phyloP scores from a whole-genome alignment of 2,113 vertebrate species.

The Picathartes gymnocephalus region DNA sequence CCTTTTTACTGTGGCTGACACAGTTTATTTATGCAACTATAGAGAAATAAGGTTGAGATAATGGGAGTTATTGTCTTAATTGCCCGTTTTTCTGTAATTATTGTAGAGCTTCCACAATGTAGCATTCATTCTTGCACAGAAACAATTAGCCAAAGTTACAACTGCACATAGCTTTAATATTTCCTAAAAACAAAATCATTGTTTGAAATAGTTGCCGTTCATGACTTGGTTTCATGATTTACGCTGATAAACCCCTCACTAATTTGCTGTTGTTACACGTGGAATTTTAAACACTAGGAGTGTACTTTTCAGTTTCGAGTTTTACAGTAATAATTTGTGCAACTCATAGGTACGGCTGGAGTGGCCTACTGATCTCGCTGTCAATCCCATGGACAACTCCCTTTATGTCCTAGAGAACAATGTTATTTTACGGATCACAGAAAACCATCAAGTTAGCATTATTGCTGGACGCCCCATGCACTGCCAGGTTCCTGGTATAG shows the following conservation, averaged over 20 bases:
- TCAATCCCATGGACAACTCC: conserved; percentile 99
- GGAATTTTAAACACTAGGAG: conserved; percentile 61
- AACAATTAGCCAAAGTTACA: conserved; percentile 48
- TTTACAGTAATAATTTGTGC: conserved; percentile 57
- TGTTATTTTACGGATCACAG: conserved; percentile 96
- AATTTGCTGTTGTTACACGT: conserved; percentile 59
- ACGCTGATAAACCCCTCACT: conserved; percentile 50
- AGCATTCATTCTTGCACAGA: conserved; percentile 36
- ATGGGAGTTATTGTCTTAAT: conserved; percentile 65
- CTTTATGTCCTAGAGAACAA: conserved; percentile 98
- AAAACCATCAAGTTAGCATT: conserved; percentile 99
- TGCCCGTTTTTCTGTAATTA: conserved; percentile 64
- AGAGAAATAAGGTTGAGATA: conserved; percentile 36
- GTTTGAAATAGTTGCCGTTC: conserved; percentile 52
- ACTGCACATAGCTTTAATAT: conserved; percentile 47
- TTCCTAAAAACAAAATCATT: not conserved
- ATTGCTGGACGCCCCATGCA: conserved; percentile 98
- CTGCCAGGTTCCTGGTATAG: conserved; percentile 97
- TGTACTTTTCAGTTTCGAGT: conserved; percentile 46
- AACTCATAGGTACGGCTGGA: conserved; percentile 91
- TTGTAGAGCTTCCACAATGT: conserved; percentile 52
- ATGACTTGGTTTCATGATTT: conserved; percentile 45
- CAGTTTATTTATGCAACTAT: conserved; percentile 45
- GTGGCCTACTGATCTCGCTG: conserved; percentile 97
- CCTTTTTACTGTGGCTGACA: conserved; percentile 22